A percentile compares a stretch with the other conserved stretches of the same genome.
These are phyloP conservation scores for Drosophila kikkawai DNA, from an alignment of 1,140 invertebrate genomes.

Conservation along the genomic window DNA sequence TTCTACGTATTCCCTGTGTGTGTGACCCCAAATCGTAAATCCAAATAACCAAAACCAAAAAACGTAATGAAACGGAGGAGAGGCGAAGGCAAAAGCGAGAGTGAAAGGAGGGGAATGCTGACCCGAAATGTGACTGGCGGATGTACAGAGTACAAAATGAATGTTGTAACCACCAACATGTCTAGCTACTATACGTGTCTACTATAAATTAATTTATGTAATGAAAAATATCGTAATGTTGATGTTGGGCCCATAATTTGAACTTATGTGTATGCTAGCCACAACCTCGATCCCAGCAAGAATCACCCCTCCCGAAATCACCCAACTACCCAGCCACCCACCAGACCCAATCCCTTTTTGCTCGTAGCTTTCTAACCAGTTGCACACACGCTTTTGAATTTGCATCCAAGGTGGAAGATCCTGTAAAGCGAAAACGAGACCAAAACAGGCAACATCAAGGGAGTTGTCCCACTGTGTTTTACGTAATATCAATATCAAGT, in stretches of 20 bases:
- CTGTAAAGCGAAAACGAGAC: slow-evolving; percentile 8
- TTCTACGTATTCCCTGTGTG: slow-evolving; percentile 50
- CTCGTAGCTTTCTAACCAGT: slow-evolving; percentile 50
- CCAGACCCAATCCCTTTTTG: slow-evolving; percentile 24
- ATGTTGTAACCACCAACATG: slow-evolving; percentile 81
- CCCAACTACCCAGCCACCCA: slow-evolving; percentile 35
- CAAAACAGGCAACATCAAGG: slow-evolving; percentile 22
- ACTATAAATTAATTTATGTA: slow-evolving; percentile 85
- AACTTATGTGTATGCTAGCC: slow-evolving; percentile 62
- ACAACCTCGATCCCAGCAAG: slow-evolving; percentile 52
- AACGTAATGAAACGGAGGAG: slow-evolving; percentile 25
- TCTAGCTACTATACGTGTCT: slow-evolving; percentile 82
- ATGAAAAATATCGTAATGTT: slow-evolving; percentile 85
- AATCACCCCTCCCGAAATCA: slow-evolving; percentile 16
- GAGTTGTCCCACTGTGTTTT: slow-evolving; percentile 43
- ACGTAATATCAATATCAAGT: slow-evolving; percentile 22
- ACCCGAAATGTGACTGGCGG: slow-evolving; percentile 75
- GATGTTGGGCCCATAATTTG: slow-evolving; percentile 84
- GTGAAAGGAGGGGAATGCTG: slow-evolving; percentile 24
- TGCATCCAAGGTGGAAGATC: slow-evolving; percentile 28
- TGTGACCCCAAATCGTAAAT: slow-evolving; percentile 64
- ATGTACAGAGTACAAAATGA: slow-evolving; percentile 81
- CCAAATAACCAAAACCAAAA: slow-evolving; percentile 11
- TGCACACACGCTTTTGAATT: slow-evolving; percentile 44
- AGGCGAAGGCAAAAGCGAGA: neutral